Base-by-base conservation (phyloP, 2,797 vertebrate genomes). In the Sebastiscus tertius region DNA sequence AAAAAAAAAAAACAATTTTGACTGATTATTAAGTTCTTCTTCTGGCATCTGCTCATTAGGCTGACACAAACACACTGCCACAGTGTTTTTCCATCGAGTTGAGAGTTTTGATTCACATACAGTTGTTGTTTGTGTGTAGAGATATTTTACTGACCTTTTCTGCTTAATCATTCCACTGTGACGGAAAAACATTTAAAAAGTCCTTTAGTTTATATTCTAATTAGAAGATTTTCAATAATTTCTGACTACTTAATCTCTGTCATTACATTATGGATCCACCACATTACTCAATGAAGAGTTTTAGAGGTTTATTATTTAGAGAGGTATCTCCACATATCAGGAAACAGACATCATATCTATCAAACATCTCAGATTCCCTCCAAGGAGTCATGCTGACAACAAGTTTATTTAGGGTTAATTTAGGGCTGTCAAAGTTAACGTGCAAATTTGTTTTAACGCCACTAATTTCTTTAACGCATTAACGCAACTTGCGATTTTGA, bases 341-440 rank as follows among this genome's bases (percentile, higher is more conserved):
- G 55, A 71, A 39, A 55, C 33, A 72, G 18, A 59, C 6, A 13
- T 34, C 54, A n/a, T 31, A n/a, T 31, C 31, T 10, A 29, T 59
- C 58, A 46, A 49, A 33, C 20, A 22, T 33, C 36, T 39, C 36
- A 39, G 36, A 39, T 5, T 39, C 36, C 36, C 12, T 39, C 36
- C 2, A 0, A 39, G 12, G 36, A 13, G 36, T 39, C 36, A 39
- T 39, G 36, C 36, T 39, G 1, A 39, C 31, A 33, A 33, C 8
- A 39, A 39, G 2, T 0, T 39, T 5, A 39, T 13, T 39, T 39
- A 1, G 0, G 0, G 1, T 39, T 39, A 1, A 39, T 39, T 39
- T 39, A 5, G 36, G 36, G 36, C 36, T 39, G 12, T 39, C 4
- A 39, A 39, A 39, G 36, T 39, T 2, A 39, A 39, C 36, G 12